These are phyloP conservation scores for Ctenoplectra terminalis DNA, from an alignment of 1,140 invertebrate species.

Conservation along the genomic window DNA sequence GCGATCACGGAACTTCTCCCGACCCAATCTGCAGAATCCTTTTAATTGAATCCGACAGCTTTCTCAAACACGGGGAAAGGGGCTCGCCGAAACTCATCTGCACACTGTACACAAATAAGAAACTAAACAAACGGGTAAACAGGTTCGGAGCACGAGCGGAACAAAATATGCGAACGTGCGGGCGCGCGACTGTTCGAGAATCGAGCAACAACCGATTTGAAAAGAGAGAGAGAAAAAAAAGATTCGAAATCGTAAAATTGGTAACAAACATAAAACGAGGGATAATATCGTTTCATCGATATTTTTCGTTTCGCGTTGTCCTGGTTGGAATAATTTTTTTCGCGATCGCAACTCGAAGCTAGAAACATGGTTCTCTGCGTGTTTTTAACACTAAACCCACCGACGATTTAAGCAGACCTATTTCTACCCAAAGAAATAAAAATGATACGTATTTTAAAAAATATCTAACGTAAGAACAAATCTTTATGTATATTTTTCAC, in stretches of 20 bases:
- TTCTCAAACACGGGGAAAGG: neutral
- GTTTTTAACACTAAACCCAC: no score
- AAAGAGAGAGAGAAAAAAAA: no score
- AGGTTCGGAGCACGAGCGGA: neutral
- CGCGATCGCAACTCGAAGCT: neutral
- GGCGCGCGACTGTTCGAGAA: neutral
- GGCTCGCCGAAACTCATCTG: constrained; percentile 32
- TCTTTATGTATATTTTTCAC: no score
- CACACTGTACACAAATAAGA: constrained; percentile 32
- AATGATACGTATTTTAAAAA: no score
- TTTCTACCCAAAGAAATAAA: no score
- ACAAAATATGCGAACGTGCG: neutral
- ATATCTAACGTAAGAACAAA: no score
- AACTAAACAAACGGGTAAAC: constrained; percentile 2
- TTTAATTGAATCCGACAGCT: constrained; percentile 44
- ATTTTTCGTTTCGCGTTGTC: neutral
- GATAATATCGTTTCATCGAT: neutral
- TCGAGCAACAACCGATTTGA: neutral
- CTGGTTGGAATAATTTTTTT: neutral
- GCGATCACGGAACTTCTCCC: neutral
- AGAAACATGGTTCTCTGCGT: neutral
- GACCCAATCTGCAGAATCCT: constrained; percentile 34
- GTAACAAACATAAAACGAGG: neutral
- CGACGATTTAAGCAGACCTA: no score
- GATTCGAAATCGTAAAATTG: neutral